These are phyloP conservation scores for Huso huso DNA, from an alignment of 2,797 vertebrate genomes.

Conservation along the genomic window DNA sequence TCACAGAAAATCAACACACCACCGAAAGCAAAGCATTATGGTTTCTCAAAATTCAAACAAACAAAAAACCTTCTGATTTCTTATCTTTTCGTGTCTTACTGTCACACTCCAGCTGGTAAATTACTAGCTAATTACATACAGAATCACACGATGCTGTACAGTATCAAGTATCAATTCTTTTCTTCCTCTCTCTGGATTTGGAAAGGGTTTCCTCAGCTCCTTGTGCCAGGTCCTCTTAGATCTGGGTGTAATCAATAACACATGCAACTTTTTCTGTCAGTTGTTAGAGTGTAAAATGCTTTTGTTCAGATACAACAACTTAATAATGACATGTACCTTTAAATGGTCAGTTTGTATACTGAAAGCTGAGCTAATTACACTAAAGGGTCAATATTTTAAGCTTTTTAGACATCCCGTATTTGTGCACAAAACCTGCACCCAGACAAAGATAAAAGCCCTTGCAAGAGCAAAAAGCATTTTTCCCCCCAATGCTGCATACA, in stretches of 20 bases:
- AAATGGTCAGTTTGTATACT: conserved; percentile 33
- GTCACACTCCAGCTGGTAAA: too few relatives aligned
- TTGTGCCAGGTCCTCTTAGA: not conserved
- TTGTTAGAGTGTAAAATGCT: not conserved
- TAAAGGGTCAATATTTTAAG: conserved; percentile 58
- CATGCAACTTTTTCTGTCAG: conserved; percentile 4
- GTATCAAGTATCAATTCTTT: too few relatives aligned
- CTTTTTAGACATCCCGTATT: conserved; percentile 50
- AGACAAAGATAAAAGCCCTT: conserved; percentile 51
- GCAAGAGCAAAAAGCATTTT: conserved; percentile 35
- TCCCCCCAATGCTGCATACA: conserved; percentile 24
- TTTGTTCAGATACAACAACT: conserved; percentile 1
- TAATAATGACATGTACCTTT: conserved; percentile 28
- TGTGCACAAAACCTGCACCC: conserved; percentile 39
- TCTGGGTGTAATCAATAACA: not conserved
- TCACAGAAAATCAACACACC: too few relatives aligned
- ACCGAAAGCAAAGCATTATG: too few relatives aligned
- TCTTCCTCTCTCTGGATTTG: too few relatives aligned
- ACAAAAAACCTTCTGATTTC: too few relatives aligned
- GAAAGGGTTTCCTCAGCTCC: too few relatives aligned
- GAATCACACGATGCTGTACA: too few relatives aligned
- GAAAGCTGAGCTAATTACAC: conserved; percentile 36
- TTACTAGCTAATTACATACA: too few relatives aligned
- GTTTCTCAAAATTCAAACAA: too few relatives aligned
- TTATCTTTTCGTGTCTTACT: too few relatives aligned